Percentiles rank a stretch among this genome's conserved stretches.
Evolutionary conservation across 2,113 vertebrate genomes (phyloP).

Genomic region (Corythornis vintsioides): DNA sequence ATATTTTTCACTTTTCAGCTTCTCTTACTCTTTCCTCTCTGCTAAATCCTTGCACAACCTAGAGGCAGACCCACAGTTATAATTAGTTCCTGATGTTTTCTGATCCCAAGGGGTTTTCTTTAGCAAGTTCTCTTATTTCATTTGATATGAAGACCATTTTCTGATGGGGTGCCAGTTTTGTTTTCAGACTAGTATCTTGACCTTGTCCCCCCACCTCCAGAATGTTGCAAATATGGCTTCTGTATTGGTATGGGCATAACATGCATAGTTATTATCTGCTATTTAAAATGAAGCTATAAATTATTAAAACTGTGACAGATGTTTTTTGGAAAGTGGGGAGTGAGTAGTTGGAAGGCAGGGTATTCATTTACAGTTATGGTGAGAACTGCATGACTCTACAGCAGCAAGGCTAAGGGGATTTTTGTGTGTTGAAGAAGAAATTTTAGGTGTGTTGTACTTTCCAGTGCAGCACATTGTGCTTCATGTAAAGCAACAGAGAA

Average conservation of each 20-base stretch:
- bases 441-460: background rate
- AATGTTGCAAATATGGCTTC: background rate
- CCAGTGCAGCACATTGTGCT: background rate
- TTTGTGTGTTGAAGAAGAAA: background rate
- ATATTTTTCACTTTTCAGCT: background rate
- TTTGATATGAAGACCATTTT: conserved; percentile 11
- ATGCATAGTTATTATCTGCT: background rate
- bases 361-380: background rate
- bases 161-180: conserved; percentile 5
- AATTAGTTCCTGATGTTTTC: conserved; percentile 29
- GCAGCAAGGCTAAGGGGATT: background rate
- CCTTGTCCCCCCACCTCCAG: background rate
- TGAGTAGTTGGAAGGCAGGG: background rate
- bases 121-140: conserved; percentile 3
- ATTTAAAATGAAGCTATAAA: background rate
- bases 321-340: background rate
- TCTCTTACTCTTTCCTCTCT: background rate
- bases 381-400: background rate
- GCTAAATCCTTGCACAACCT: background rate
- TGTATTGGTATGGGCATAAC: background rate
- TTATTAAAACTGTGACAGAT: background rate
- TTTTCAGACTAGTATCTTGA: background rate
- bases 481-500: background rate
- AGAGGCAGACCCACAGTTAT: background rate
- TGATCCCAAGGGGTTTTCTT: background rate